Evolutionary conservation across 2,888 invertebrate species (phyloP), one percentile per base, ranked within the genome.

Genomic region (Oxycera nigricornis): DNA sequence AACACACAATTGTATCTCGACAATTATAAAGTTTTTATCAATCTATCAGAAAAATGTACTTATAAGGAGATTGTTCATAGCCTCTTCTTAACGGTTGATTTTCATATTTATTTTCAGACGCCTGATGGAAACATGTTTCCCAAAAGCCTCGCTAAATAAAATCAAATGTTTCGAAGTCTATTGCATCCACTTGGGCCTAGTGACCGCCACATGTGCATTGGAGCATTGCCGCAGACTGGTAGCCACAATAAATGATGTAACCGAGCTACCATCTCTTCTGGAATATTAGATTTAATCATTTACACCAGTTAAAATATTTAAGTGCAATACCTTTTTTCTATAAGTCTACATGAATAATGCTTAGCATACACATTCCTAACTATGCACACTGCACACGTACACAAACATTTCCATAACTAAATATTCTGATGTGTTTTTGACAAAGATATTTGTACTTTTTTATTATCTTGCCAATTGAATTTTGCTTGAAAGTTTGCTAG

Each of bases 141-240:
- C 92, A 2, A 91, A 91, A 83, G 75, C 81, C 1, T 81, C 89
- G 0, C 82, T 87, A 0, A 87, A 85, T 35, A 91, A 91, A 84
- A 88, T 92, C n/a, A 87, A 89, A 75, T 91, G 91, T 80, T 91
- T 90, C 77, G 95, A 96, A 85, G 85, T 96, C 76, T 92, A 91
- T 79, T 94, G 94, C 82, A 89, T 95, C 30, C 95, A 96, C 85
- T 86, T 95, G 75, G 95, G 95, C 0, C 84, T 95, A 72, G 91
- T 93, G 1, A 94, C 95, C 0, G 90, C 94, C 0, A 90, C 93
- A 1, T 92, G 93, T 73, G 94, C 95, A 0, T 88, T 95, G 77
- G 94, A 95, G 81, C 95, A 95, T 82, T 92, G 93, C 3, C 88
- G 94, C 65, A 88, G 94, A 74, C 86, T 96, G 4, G 93, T 94